Percentiles rank a stretch among this genome's conserved stretches.
Conservation (phyloP, 2,888 invertebrate genomes). For the Napeogenes sylphis region DNA sequence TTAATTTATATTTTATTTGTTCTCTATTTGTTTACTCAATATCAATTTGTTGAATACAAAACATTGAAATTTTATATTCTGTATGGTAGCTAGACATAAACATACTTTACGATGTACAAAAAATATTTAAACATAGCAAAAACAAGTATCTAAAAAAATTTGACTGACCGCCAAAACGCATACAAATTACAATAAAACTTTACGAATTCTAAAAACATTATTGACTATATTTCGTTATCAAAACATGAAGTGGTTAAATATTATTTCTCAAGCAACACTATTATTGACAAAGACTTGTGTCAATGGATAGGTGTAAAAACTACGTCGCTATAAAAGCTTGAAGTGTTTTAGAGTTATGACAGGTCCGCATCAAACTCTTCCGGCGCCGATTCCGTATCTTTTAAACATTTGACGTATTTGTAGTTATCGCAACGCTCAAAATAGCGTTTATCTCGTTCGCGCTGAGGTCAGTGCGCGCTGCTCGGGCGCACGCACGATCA, state of each 20-base stretch:
- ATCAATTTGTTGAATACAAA: too few species aligned
- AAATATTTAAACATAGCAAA: not conserved
- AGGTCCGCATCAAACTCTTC: slow-evolving; percentile 52
- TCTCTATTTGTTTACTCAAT: too few species aligned
- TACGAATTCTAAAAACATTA: not conserved
- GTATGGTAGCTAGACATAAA: too few species aligned
- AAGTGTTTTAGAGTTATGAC: slow-evolving; percentile 33
- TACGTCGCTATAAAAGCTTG: slow-evolving; percentile 33
- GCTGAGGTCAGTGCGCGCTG: slow-evolving; percentile 74
- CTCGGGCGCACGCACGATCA: slow-evolving; percentile 58
- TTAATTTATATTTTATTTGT: too few species aligned
- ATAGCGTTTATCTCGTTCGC: slow-evolving; percentile 72
- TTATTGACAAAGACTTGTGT: slow-evolving; percentile 8
- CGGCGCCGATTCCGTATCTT: slow-evolving; percentile 65
- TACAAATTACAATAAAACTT: slow-evolving; percentile 12
- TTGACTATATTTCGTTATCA: not conserved
- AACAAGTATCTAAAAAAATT: slow-evolving; percentile 7
- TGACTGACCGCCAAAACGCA: slow-evolving; percentile 13
- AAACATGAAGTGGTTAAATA: not conserved
- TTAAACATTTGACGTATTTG: slow-evolving; percentile 64
- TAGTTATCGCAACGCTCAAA: slow-evolving; percentile 70
- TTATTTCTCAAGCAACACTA: slow-evolving; percentile 1
- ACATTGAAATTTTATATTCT: too few species aligned
- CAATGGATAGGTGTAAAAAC: slow-evolving; percentile 15
- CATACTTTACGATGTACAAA: too few species aligned